phyloP scores from a whole-genome alignment of 2,888 invertebrate genomes.

The Teleogryllus oceanicus region DNA sequence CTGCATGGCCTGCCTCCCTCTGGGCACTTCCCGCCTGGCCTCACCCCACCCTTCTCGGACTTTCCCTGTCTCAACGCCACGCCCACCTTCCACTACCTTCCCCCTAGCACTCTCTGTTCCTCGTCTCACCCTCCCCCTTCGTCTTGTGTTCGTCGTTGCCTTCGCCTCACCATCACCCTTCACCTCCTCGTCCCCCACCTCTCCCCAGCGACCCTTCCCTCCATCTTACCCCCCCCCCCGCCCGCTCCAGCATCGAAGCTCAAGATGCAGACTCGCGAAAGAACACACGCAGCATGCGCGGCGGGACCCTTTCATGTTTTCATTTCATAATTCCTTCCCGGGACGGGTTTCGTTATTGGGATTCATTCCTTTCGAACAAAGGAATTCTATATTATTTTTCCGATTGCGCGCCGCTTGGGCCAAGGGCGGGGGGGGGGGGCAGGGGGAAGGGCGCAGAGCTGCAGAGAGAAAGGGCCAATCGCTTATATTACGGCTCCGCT shows the following conservation, averaged over 20 bases:
- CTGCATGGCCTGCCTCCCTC: too few relatives aligned
- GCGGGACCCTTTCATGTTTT: not conserved
- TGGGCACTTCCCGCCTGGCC: too few relatives aligned
- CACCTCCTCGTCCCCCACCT: not conserved
- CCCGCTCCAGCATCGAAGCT: not conserved
- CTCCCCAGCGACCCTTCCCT: not conserved
- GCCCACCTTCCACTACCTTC: not conserved
- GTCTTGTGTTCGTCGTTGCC: not conserved
- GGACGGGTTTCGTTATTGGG: not conserved
- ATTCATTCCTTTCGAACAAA: constrained; percentile 7
- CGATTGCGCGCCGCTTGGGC: not conserved
- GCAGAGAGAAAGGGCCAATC: not conserved
- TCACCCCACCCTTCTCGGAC: too few relatives aligned
- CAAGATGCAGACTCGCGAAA: not conserved
- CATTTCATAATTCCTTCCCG: constrained; percentile 4
- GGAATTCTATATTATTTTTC: constrained; percentile 18
- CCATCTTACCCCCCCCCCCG: not conserved
- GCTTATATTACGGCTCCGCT: not conserved
- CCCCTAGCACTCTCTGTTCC: not conserved
- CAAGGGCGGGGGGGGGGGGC: not conserved
- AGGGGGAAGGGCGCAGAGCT: not conserved
- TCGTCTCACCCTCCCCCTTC: not conserved
- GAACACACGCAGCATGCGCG: not conserved
- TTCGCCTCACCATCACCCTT: not conserved
- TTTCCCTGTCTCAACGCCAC: not conserved